A percentile compares a stretch with the other conserved stretches of the same genome.
These are phyloP conservation scores for Nasonia vitripennis DNA, from an alignment of 1,140 invertebrate genomes.

Conservation along the genomic window DNA sequence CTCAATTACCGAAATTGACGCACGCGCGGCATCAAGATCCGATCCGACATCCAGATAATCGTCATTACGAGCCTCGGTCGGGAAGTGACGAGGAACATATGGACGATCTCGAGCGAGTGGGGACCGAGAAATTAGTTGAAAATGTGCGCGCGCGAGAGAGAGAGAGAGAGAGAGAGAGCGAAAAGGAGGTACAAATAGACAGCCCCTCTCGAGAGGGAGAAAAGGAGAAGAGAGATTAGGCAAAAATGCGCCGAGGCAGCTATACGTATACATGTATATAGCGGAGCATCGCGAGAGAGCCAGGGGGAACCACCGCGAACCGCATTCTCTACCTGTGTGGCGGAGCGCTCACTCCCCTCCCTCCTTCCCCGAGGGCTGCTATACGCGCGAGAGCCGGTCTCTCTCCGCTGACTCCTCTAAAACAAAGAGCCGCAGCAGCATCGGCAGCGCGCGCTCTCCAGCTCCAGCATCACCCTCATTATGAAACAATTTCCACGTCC, in stretches of 20 bases:
- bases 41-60: constrained; percentile 47
- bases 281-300: constrained; percentile 23
- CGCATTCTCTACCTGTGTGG: constrained; percentile 72
- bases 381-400: background rate
- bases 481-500: constrained; percentile 67
- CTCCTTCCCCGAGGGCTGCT: constrained; percentile 25
- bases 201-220: background rate
- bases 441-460: constrained; percentile 60
- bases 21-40: constrained; percentile 36
- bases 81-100: constrained; percentile 50
- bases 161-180: background rate
- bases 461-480: constrained; percentile 67
- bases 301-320: constrained; percentile 64
- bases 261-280: background rate
- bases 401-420: constrained; percentile 57
- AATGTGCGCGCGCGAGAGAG: constrained; percentile 44
- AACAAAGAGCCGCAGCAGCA: constrained; percentile 67
- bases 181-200: constrained; percentile 48
- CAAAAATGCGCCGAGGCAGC: background rate
- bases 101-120: constrained; percentile 9
- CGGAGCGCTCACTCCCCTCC: constrained; percentile 67
- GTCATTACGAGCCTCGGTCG: constrained; percentile 22
- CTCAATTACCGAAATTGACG: constrained; percentile 51
- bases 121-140: constrained; percentile 43
- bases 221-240: constrained; percentile 12